phyloP scores from a whole-genome alignment of 2,888 invertebrate genomes.

The Noctua janthe region DNA sequence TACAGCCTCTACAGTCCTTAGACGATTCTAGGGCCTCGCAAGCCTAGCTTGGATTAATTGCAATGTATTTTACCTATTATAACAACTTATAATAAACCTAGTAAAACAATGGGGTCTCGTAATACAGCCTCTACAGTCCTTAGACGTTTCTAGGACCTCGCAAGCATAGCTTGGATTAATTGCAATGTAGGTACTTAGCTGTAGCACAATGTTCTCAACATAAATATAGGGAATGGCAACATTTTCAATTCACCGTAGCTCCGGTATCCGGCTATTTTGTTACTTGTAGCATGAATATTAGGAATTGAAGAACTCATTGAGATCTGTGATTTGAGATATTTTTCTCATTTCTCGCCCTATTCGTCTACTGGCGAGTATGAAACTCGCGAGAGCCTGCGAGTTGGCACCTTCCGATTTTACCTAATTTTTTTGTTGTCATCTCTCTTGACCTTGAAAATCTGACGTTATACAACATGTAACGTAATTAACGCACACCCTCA shows the following conservation, averaged over 20 bases:
- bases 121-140: neutral
- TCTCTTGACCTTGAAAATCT: too few species aligned
- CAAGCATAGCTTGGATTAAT: neutral
- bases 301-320: neutral
- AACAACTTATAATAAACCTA: neutral
- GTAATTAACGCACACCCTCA: too few species aligned
- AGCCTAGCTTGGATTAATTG: neutral
- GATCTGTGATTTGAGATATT: neutral
- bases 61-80: neutral
- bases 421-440: too few species aligned
- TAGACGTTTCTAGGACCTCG: neutral
- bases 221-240: neutral
- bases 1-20: neutral
- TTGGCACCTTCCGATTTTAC: too few species aligned
- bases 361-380: too few species aligned
- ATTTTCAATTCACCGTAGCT: neutral
- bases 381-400: too few species aligned
- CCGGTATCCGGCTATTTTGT: neutral
- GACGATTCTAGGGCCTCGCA: neutral
- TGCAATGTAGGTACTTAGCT: neutral
- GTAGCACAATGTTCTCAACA: neutral
- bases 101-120: neutral
- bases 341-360: neutral
- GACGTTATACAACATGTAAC: too few species aligned
- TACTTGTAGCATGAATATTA: neutral